These are phyloP conservation scores for Gadopsis bispinosus DNA, from an alignment of 2,797 vertebrate genomes.

Conservation along the genomic window DNA sequence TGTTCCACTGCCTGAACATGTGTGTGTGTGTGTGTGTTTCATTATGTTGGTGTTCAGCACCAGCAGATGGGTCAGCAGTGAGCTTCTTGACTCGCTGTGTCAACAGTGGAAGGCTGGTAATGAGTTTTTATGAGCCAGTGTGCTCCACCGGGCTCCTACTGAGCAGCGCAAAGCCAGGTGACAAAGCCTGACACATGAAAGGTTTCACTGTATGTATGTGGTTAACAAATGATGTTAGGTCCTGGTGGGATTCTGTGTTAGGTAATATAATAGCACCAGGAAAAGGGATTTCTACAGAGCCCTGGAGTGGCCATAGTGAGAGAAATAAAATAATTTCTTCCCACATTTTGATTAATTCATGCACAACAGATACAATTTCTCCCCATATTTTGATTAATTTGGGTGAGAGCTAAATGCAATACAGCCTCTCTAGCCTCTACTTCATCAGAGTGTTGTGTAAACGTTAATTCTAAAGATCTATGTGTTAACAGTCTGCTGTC, in stretches of 20 bases:
- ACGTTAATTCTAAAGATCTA: too few relatives aligned
- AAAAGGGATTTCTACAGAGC: neutral
- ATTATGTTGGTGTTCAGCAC: slow-evolving; percentile 20
- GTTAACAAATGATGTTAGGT: neutral
- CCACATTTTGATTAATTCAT: too few relatives aligned
- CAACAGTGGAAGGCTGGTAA: slow-evolving; percentile 60
- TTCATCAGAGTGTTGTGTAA: too few relatives aligned
- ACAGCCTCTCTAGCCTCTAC: too few relatives aligned
- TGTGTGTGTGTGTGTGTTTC: slow-evolving; percentile 6
- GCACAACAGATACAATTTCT: too few relatives aligned
- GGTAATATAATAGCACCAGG: neutral
- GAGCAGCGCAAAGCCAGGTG: slow-evolving; percentile 31
- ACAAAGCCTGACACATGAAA: slow-evolving; percentile 1
- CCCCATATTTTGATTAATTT: too few relatives aligned
- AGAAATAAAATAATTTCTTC: too few relatives aligned
- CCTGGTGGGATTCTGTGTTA: neutral
- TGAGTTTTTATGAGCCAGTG: slow-evolving; percentile 50
- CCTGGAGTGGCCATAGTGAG: too few relatives aligned
- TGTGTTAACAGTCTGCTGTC: too few relatives aligned
- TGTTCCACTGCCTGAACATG: neutral
- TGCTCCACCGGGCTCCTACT: neutral
- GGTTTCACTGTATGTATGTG: neutral
- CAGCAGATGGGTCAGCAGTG: slow-evolving; percentile 67
- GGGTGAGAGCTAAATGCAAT: too few relatives aligned
- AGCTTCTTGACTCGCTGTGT: slow-evolving; percentile 65